Base-by-base conservation (phyloP, 1,140 invertebrate species). In the Aphidius ervi region DNA sequence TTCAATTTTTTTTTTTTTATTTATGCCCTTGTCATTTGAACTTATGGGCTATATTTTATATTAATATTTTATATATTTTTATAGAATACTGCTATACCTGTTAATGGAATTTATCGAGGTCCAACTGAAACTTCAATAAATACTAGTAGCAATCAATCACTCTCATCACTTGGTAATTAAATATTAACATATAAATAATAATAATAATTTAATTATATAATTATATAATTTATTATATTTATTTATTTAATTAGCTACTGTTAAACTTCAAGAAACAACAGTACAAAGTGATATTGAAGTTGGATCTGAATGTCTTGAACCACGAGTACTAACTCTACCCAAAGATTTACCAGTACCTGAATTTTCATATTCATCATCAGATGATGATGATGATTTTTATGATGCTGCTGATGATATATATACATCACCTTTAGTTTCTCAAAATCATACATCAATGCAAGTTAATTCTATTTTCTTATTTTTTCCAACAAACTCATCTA, bases 321-420 rank as follows among this genome's bases (percentile, higher is more conserved):
- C 73, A 20, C 69, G 71, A 61, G 54, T 74, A 55, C 43, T 67
- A 54, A 43, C 9, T 70, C 63, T 75, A 62, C n/a, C 68, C 31
- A 78, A 71, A 62, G 81, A 83, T 55, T 78, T 86, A 43, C 78
- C 84, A 40, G 89, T 95, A 43, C 94, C 93, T 31, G 92, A 92
- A 70, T 94, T 89, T 54, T 97, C 94, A 1, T 98, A 97, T 78
- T 97, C 94, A 0, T 95, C 92, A 70, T 97, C 94, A 45, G 95
- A 98, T 74, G 95, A 96, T 68, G 95, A 98, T 71, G 95, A 98
- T 65, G 94, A 97, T 76, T 98, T 94, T 78, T 97, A 87, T 75
- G 95, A 98, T 83, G 95, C 95, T 7, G 89, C 93, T 65, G 93
- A 96, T 67, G 86, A 86, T 65, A 87, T 87, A 9, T 84, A 85